Base-by-base conservation (phyloP, 1,140 invertebrate genomes). In the Nephotettix cincticeps region DNA sequence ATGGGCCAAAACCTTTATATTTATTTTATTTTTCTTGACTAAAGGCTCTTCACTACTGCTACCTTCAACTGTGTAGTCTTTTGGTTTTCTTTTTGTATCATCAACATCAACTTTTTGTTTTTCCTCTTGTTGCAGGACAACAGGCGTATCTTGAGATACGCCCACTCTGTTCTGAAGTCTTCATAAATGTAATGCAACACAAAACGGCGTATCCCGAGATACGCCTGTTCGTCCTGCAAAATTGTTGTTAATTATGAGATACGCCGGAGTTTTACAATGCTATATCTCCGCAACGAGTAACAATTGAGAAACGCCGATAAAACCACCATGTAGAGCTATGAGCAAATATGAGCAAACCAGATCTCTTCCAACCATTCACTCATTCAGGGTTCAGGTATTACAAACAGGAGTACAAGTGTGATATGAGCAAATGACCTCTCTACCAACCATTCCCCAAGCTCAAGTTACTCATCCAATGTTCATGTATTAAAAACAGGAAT, bases 391-490 rank as follows among this genome's bases (percentile, higher is more conserved):
- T n/a, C n/a, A n/a, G n/a, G n/a, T n/a, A n/a, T n/a, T n/a, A n/a
- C 0, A 83, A 82, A 6, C 93, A 95, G 77, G 83, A 85, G 13
- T 95, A 85, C 77, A 86, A 92, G 66, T 91, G 89, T 0, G 86
- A 93, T 72, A 85, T 87, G 73, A 82, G 86, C n/a, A 75, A 88
- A 51, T 95, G 90, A 86, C 94, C 94, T 0, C 77, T 95, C 0
- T 93, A 88, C 73, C 81, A 95, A 78, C 89, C 93, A 0, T 78
- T 94, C 27, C 83, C 86, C 0, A 96, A 96, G 79, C 71, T 93
- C 6, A 93, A 94, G 80, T 88, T 89, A 1, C 75, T 90, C 30
- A 82, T 88, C 30, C 91, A 95, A 83, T 89, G 86, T 36, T 86
- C 90, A 14, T 87, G 80, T 80, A 71, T 27, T 2, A 14, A n/a